A percentile compares a stretch with the other conserved stretches of the same genome.
phyloP scores from a whole-genome alignment of 2,888 invertebrate species.

The Electrophaes corylata region DNA sequence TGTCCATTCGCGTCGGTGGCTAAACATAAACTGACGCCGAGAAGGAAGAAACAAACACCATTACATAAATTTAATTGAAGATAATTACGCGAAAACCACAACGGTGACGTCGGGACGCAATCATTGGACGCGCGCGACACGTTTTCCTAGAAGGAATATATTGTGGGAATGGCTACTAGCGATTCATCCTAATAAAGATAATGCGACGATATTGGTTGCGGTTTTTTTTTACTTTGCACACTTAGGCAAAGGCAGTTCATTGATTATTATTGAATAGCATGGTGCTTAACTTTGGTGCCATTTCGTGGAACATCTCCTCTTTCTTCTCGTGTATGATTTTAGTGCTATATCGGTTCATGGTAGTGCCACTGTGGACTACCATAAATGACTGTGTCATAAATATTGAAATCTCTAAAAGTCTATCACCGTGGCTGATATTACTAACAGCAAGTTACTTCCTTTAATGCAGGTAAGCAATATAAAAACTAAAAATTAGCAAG shows the following conservation, averaged over 20 bases:
- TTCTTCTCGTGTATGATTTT: too few species aligned
- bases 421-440: too few species aligned
- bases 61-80: conserved; percentile 73
- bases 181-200: conserved; percentile 67
- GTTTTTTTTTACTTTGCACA: background rate
- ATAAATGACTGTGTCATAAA: too few species aligned
- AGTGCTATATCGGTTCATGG: too few species aligned
- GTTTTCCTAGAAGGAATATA: conserved; percentile 51
- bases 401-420: too few species aligned
- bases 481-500: background rate
- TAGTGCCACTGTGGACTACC: too few species aligned
- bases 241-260: background rate
- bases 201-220: conserved; percentile 42
- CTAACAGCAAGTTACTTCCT: too few species aligned
- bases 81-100: conserved; percentile 72
- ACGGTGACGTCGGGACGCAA: conserved; percentile 58
- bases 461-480: too few species aligned
- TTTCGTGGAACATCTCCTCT: too few species aligned
- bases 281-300: too few species aligned
- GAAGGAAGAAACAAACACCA: conserved; percentile 63
- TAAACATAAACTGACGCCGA: conserved; percentile 59
- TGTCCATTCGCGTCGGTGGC: conserved; percentile 44
- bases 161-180: conserved; percentile 40
- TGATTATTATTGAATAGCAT: too few species aligned
- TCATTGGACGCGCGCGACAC: conserved; percentile 48